Conservation (phyloP, 2,888 invertebrate species). For the Polyommatus icarus region DNA sequence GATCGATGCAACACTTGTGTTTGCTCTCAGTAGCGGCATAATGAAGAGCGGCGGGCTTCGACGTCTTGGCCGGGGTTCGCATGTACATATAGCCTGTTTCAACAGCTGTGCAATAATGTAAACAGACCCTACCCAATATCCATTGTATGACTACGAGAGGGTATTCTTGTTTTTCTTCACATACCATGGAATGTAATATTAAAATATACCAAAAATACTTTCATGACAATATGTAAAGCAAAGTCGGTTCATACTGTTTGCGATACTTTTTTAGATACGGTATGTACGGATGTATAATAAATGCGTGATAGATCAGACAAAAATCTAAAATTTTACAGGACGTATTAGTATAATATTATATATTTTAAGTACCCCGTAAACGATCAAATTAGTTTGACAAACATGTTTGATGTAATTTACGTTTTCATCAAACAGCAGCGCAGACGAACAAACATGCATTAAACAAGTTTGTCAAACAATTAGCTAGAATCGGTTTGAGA, state of each 20-base stretch:
- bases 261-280: background rate
- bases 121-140: slow-evolving; percentile 1
- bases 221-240: background rate
- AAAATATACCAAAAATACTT: background rate
- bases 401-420: no score
- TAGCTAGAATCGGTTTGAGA: no score
- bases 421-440: no score
- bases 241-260: background rate
- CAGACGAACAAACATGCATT: no score
- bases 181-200: background rate
- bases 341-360: no score
- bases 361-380: no score
- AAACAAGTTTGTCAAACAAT: no score
- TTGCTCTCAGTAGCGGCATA: background rate
- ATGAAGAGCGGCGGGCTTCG: background rate
- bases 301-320: no score
- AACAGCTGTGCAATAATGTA: slow-evolving; percentile 15
- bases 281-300: no score
- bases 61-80: background rate
- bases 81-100: background rate
- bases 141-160: background rate
- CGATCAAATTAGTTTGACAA: no score
- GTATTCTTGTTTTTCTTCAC: background rate
- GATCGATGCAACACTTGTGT: slow-evolving; percentile 17
- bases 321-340: no score